These are phyloP conservation scores for Zonotrichia leucophrys DNA, from an alignment of 2,113 vertebrate genomes.

Conservation along the genomic window DNA sequence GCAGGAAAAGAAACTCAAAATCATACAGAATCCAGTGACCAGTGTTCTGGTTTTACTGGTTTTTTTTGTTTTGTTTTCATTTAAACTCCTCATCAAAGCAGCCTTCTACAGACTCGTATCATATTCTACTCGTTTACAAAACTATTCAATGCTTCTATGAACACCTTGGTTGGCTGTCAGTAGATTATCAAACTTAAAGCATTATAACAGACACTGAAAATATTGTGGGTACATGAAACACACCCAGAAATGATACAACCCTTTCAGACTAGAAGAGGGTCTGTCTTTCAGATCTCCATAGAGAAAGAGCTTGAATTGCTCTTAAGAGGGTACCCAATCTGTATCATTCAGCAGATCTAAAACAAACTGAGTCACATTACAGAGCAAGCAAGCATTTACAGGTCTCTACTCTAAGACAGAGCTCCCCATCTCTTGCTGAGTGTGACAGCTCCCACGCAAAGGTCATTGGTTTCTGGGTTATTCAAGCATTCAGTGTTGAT, in stretches of 20 bases:
- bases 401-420: not conserved
- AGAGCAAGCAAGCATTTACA: not conserved
- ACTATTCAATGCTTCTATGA: not conserved
- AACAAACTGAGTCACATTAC: not conserved
- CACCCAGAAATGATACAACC: not conserved
- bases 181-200: not conserved
- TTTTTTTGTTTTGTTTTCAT: not conserved
- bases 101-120: not conserved
- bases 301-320: not conserved
- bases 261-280: not conserved
- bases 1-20: not conserved
- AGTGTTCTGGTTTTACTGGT: not conserved
- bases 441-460: not conserved
- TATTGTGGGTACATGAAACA: not conserved
- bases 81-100: not conserved
- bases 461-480: not conserved
- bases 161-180: not conserved
- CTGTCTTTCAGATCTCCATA: not conserved
- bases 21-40: not conserved
- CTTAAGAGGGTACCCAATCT: not conserved
- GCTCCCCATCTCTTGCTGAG: not conserved
- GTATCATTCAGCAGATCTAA: not conserved
- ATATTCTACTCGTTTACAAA: not conserved
- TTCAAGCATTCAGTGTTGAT: not conserved
- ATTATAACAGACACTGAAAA: not conserved